phyloP scores from a whole-genome alignment of 2,113 vertebrate species.

The Triplophysa siluroides region DNA sequence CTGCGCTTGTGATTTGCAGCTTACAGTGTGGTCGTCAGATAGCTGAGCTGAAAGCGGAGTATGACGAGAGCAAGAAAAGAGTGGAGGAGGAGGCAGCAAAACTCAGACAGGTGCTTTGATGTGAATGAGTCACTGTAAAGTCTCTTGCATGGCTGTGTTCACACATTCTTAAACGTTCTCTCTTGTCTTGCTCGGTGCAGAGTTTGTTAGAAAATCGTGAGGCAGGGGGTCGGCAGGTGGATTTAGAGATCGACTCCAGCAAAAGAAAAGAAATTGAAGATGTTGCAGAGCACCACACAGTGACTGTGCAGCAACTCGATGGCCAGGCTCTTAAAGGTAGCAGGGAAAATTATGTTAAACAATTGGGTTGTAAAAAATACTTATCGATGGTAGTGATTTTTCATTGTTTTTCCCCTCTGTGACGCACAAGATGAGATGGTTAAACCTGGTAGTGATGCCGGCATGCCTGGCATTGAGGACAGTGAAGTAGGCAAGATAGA shows the following conservation, averaged over 20 bases:
- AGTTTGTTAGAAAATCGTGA: conserved; percentile 52
- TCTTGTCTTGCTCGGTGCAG: conserved; percentile 50
- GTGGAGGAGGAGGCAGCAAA: conserved; percentile 69
- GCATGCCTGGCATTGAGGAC: conserved; percentile 98
- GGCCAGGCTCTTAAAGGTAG: conserved; percentile 72
- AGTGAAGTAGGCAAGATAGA: conserved; percentile 88
- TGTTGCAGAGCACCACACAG: conserved; percentile 66
- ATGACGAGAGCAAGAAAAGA: conserved; percentile 86
- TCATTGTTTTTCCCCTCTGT: neutral
- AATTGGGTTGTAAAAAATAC: neutral
- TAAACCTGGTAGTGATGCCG: conserved; percentile 89
- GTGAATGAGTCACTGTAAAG: neutral
- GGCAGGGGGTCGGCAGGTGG: conserved; percentile 42
- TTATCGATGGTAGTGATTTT: neutral
- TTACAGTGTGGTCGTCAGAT: conserved; percentile 96
- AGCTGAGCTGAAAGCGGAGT: conserved; percentile 86
- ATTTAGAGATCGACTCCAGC: conserved; percentile 32
- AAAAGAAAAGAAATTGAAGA: conserved; percentile 46
- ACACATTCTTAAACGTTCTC: neutral
- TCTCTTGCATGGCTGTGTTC: neutral
- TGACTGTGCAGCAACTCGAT: conserved; percentile 61
- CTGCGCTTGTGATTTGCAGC: conserved; percentile 66
- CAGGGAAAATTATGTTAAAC: neutral
- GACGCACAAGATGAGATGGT: conserved; percentile 74
- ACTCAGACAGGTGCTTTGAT: conserved; percentile 65